Conservation (phyloP, 2,797 vertebrate genomes). For the Oceanodroma leucorhoa region DNA sequence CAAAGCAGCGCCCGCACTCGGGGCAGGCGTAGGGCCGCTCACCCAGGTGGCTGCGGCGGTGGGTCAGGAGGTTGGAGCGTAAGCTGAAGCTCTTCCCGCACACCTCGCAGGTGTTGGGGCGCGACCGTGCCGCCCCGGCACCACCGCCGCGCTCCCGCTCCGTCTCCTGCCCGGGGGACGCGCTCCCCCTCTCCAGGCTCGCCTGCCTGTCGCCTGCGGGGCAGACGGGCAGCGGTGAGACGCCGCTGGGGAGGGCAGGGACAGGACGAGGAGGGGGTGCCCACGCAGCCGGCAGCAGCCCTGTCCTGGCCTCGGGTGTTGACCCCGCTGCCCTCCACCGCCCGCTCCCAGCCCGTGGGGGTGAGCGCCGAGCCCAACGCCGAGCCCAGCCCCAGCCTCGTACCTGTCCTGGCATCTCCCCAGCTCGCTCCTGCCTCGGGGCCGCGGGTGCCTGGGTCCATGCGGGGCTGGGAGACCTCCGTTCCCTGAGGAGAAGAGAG, state of each 20-base stretch:
- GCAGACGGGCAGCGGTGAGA: not conserved
- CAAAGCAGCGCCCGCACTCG: not conserved
- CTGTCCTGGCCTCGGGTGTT: rapidly evolving
- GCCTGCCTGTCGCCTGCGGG: not conserved
- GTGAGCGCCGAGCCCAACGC: not conserved
- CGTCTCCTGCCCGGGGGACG: too few species aligned
- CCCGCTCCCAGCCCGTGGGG: not conserved
- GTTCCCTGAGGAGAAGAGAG: not conserved
- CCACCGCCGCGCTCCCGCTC: not conserved
- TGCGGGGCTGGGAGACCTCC: not conserved
- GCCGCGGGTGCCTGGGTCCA: not conserved
- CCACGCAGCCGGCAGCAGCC: not conserved
- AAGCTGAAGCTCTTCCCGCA: not conserved
- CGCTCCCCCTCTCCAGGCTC: not conserved
- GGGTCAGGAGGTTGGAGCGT: not conserved
- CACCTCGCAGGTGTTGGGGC: not conserved
- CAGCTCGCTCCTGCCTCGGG: not conserved
- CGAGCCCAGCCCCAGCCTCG: not conserved
- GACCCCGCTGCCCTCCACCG: rapidly evolving
- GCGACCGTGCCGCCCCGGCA: rapidly evolving
- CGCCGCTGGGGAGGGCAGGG: not conserved
- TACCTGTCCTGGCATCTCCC: not conserved
- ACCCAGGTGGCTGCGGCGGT: not conserved
- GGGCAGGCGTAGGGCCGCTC: not conserved
- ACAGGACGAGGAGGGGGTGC: not conserved